Base-by-base conservation (phyloP, 2,888 invertebrate species). In the Eledona agricola region DNA sequence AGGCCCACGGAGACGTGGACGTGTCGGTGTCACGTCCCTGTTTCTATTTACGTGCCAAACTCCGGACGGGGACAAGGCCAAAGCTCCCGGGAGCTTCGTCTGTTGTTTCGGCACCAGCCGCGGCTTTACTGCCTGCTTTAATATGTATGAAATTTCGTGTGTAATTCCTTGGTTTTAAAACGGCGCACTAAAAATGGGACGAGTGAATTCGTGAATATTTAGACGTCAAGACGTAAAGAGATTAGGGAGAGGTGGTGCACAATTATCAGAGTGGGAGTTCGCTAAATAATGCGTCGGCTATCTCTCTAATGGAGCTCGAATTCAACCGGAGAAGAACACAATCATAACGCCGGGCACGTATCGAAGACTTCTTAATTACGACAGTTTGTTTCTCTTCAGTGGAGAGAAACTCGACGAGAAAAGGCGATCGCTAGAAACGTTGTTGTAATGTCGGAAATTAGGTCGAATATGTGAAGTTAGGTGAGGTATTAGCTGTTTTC, bases 31-130 rank as follows among this genome's bases (percentile, higher is more conserved):
- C 58, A 57, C 55, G 53, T 50, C 55, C 54, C 46, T 60, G 57
- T 54, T 58, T 58, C 52, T 61, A 57, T 60, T 61, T 61, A 63
- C 57, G 60, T 58, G 53, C 38, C 55, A 46, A 55, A 57, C 45
- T 53, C 43, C 32, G 49, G 32, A 32, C 35, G 31, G 47, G 32
- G 34, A 28, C 26, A 32, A n/a, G 19, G 42, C 28, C 29, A 11
- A 46, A 47, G 40, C 35, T 47, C 43, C 46, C 23, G 43, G 56
- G 49, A 51, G 50, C 22, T 32, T 37, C 13, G 42, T 26, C 45
- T 35, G 34, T 45, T 34, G 42, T 51, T 50, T 38, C 15, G 35
- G 19, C 28, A 25, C 45, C 32, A 32, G 32, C 12, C 32, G 43
- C 43, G 32, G 34, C 25, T 55, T 58, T 58, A 58, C 57, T 25